Evolutionary conservation across 2,797 vertebrate species (phyloP).

Genomic region (Falco columbarius): DNA sequence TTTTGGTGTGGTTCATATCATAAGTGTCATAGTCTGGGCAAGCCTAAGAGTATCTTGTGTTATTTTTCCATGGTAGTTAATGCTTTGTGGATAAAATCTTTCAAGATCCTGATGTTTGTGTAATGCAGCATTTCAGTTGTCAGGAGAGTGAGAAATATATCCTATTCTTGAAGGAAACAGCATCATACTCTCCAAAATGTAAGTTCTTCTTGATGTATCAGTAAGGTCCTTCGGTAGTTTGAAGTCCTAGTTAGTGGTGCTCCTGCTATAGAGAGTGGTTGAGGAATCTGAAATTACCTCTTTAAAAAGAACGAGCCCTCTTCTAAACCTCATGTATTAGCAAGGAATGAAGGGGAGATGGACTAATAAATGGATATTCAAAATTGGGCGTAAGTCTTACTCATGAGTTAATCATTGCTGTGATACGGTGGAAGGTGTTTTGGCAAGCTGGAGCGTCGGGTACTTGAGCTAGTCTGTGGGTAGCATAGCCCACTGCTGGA

Average conservation of each 20-base stretch:
- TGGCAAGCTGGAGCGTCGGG: rapidly evolving
- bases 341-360: rapidly evolving
- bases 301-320: background rate
- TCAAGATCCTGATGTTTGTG: background rate
- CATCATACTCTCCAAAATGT: background rate
- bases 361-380: background rate
- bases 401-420: background rate
- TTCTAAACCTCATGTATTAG: background rate
- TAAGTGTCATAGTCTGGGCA: background rate
- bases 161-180: background rate
- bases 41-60: background rate
- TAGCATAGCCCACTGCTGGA: background rate
- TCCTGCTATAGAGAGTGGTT: background rate
- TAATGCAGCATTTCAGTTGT: background rate
- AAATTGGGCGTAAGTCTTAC: background rate
- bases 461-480: background rate
- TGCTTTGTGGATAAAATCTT: background rate
- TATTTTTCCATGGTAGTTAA: background rate
- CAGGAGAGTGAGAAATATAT: background rate
- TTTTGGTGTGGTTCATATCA: background rate
- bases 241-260: background rate
- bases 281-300: background rate
- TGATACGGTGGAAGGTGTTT: background rate
- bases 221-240: background rate
- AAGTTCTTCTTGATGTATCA: background rate